Evolutionary conservation across 2,113 vertebrate genomes (phyloP).

Genomic region (Gavia stellata): DNA sequence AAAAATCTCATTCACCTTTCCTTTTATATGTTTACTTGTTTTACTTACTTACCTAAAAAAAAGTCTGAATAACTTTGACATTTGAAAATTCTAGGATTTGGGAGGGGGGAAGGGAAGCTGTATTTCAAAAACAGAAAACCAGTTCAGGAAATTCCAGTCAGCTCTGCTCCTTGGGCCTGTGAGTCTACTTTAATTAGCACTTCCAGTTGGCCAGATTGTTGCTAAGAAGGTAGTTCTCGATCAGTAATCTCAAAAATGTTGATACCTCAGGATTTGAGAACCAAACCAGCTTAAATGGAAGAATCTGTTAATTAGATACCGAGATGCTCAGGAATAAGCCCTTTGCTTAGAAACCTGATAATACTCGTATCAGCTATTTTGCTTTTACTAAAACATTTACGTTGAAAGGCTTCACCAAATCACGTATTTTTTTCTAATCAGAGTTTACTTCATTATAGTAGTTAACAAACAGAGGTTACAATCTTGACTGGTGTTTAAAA

Average conservation of each 20-base stretch:
- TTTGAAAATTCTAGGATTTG: background rate
- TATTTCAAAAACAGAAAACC: constrained; percentile 30
- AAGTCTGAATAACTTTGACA: background rate
- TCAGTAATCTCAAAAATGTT: background rate
- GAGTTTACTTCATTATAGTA: background rate
- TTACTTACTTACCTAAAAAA: background rate
- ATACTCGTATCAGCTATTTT: background rate
- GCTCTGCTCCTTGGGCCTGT: background rate
- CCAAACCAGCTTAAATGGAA: background rate
- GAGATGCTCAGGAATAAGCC: background rate
- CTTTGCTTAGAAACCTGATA: background rate
- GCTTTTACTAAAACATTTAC: background rate
- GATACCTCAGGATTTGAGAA: background rate
- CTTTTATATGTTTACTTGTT: background rate
- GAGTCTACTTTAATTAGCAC: constrained; percentile 10
- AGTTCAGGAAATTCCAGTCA: constrained; percentile 33
- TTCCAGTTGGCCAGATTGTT: background rate
- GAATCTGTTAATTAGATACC: background rate
- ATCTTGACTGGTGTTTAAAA: background rate
- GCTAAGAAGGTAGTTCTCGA: background rate
- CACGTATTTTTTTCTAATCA: background rate
- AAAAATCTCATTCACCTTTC: background rate
- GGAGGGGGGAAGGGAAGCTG: background rate
- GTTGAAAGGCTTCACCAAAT: background rate
- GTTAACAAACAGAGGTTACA: background rate